Percentiles rank a stretch among this genome's conserved stretches.
phyloP scores from a whole-genome alignment of 2,888 invertebrate species.

The Ophioninae sp. region DNA sequence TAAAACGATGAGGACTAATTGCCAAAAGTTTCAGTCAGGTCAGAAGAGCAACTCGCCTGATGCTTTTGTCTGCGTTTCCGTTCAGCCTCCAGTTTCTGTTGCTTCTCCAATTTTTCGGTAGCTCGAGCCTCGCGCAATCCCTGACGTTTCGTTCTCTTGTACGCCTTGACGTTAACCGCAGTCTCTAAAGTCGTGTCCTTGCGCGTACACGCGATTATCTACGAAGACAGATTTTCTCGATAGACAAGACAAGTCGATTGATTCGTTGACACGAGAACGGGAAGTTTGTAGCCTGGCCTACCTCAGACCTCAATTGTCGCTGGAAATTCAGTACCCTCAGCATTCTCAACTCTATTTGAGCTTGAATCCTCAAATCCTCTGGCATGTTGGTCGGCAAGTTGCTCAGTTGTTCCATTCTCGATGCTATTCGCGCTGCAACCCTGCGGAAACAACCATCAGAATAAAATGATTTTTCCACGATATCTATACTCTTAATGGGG shows the following conservation, averaged over 20 bases:
- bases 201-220: conserved; percentile 91
- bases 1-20: not conserved
- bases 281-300: conserved; percentile 73
- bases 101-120: conserved; percentile 99
- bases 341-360: conserved; percentile 97
- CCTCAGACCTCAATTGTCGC: conserved; percentile 93
- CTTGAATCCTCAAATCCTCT: conserved; percentile 94
- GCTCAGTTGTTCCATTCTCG: conserved; percentile 94
- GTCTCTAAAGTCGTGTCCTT: conserved; percentile 98
- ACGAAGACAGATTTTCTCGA: conserved; percentile 6
- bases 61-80: conserved; percentile 98
- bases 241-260: not conserved
- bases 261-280: conserved; percentile 3
- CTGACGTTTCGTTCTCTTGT: conserved; percentile 98
- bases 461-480: no score
- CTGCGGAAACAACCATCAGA: conserved; percentile 79
- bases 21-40: not conserved
- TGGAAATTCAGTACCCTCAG: conserved; percentile 98
- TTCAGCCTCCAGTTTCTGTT: conserved; percentile 99
- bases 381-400: conserved; percentile 94
- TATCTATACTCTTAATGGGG: not conserved
- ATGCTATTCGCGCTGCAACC: conserved; percentile 94
- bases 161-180: conserved; percentile 97
- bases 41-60: conserved; percentile 82
- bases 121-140: conserved; percentile 98